Evolutionary conservation across 2,888 invertebrate species (phyloP).

Genomic region (Alloscopus bannaensis): DNA sequence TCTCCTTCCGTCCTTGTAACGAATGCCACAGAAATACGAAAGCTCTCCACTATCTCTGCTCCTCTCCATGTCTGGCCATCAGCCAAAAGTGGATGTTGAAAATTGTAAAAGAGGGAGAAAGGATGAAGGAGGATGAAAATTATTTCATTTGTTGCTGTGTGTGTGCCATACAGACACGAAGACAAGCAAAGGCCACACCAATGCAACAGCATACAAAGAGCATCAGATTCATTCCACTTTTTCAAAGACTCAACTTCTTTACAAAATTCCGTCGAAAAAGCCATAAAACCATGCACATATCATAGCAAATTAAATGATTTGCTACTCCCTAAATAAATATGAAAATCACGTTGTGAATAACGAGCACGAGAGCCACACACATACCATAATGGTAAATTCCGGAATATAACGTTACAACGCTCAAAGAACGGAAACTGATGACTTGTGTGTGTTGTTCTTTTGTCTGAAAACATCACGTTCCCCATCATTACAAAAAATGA

Average conservation of each 20-base stretch:
- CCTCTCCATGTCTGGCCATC: slow-evolving; percentile 35
- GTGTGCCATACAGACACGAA: not conserved
- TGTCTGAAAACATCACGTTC: no score
- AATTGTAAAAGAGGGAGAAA: slow-evolving; percentile 31
- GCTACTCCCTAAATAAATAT: slow-evolving; percentile 9
- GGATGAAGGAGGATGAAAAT: slow-evolving; percentile 31
- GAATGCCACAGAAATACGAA: slow-evolving; percentile 33
- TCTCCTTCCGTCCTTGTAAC: slow-evolving; percentile 60
- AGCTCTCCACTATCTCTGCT: not conserved
- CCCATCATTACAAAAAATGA: not conserved
- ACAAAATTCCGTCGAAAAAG: no score
- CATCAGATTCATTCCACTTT: no score
- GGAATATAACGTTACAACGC: no score
- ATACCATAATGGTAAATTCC: no score
- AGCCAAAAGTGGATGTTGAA: slow-evolving; percentile 29
- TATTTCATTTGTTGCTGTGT: slow-evolving; percentile 48
- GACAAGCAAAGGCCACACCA: not conserved
- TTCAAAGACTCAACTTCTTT: slow-evolving; percentile 13
- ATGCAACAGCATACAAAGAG: not conserved
- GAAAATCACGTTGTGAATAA: slow-evolving; percentile 26
- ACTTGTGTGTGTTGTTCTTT: not conserved
- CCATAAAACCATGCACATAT: slow-evolving; percentile 4
- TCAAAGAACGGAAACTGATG: not conserved
- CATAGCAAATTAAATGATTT: slow-evolving; percentile 44
- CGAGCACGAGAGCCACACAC: no score